A percentile compares a stretch with the other conserved stretches of the same genome.
Conservation (phyloP, 2,888 invertebrate species). For the Agrilus cyanescens region DNA sequence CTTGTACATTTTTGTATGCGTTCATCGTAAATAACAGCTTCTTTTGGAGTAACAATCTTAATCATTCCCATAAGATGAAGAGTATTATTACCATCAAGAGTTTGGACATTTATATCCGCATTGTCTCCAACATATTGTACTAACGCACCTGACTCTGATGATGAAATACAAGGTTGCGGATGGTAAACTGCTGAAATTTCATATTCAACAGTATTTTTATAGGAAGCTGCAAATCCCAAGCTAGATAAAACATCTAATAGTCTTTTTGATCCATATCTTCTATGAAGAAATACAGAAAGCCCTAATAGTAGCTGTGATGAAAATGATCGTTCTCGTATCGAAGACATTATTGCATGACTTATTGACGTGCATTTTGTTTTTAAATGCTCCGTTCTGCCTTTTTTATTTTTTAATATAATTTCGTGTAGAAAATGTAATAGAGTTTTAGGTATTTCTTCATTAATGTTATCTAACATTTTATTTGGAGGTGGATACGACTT, state of each 20-base stretch:
- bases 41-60: conserved; percentile 13
- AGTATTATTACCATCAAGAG: conserved; percentile 15
- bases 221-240: conserved; percentile 27
- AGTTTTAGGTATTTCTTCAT: conserved; percentile 21
- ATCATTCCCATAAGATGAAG: conserved; percentile 15
- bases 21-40: conserved; percentile 17
- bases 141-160: conserved; percentile 23
- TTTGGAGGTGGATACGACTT: conserved; percentile 26
- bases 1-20: conserved; percentile 23
- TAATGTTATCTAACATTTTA: conserved; percentile 22
- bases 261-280: conserved; percentile 26
- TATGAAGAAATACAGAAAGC: conserved; percentile 25
- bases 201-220: conserved; percentile 17
- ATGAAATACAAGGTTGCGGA: conserved; percentile 25
- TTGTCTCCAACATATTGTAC: conserved; percentile 23
- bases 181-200: conserved; percentile 26
- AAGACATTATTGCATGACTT: conserved; percentile 25
- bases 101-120: conserved; percentile 10
- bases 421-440: conserved; percentile 25
- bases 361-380: conserved; percentile 27
- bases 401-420: conserved; percentile 23
- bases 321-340: conserved; percentile 19
- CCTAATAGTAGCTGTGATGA: conserved; percentile 22
- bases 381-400: conserved; percentile 19
- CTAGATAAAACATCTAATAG: conserved; percentile 22